These are phyloP conservation scores for Anthoscopus minutus DNA, from an alignment of 2,113 vertebrate species.

Conservation along the genomic window DNA sequence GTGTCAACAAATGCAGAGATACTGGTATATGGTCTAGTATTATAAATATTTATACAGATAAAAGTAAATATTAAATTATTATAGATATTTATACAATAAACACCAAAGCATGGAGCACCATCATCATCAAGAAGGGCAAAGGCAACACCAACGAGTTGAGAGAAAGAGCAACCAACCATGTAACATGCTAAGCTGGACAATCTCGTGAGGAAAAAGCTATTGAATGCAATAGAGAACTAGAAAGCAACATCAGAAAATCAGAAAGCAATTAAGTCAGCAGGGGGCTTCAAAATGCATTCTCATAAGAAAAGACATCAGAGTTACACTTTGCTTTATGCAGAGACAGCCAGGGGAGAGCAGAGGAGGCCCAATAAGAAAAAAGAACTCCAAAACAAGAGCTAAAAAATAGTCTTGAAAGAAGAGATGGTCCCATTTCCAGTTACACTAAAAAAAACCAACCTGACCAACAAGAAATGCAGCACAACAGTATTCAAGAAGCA, in stretches of 20 bases:
- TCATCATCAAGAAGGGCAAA: neutral
- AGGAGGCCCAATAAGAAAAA: neutral
- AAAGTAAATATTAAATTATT: neutral
- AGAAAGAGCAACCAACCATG: neutral
- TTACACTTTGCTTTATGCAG: neutral
- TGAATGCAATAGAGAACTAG: neutral
- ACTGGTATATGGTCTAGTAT: neutral
- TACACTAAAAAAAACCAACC: neutral
- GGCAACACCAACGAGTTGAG: neutral
- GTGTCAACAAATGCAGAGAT: neutral
- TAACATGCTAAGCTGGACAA: neutral
- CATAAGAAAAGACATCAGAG: neutral
- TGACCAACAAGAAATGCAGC: neutral
- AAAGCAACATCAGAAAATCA: neutral
- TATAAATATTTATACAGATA: neutral
- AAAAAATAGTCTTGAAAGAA: neutral
- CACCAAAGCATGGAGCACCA: neutral
- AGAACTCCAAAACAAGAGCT: neutral
- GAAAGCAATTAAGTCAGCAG: neutral
- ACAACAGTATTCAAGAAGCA: neutral
- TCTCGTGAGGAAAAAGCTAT: neutral
- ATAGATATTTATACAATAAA: neutral
- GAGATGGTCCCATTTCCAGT: neutral
- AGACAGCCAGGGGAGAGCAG: fast-evolving
- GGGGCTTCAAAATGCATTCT: neutral